Evolutionary conservation across 1,140 invertebrate genomes (phyloP).

Genomic region (Coptotermes formosanus): DNA sequence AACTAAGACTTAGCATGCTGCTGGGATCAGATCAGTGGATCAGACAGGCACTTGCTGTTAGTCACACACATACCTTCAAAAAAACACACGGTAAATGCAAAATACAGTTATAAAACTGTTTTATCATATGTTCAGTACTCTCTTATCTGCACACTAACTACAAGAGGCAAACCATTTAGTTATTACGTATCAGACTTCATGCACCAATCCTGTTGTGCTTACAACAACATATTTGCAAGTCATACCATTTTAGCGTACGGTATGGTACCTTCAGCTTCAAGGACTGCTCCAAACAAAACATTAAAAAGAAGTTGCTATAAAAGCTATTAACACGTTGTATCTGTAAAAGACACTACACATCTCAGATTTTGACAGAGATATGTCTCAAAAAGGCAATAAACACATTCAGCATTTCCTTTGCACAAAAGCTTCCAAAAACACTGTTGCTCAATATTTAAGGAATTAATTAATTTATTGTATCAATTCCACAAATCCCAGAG

Average conservation of each 20-base stretch:
- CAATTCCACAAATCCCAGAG: not conserved
- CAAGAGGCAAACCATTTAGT: not conserved
- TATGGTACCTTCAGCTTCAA: no score
- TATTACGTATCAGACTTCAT: not conserved
- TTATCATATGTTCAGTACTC: not conserved
- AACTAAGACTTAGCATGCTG: constrained; percentile 25
- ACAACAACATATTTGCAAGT: no score
- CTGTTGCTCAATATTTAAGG: not conserved
- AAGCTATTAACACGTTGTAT: no score
- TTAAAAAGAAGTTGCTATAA: no score
- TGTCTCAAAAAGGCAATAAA: no score
- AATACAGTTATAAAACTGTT: not conserved
- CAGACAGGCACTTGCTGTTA: constrained; percentile 25
- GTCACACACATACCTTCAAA: constrained; percentile 20
- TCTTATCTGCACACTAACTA: not conserved
- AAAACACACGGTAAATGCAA: constrained; percentile 1
- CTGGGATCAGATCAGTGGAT: constrained; percentile 10
- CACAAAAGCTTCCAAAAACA: not conserved
- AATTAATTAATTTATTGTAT: not conserved
- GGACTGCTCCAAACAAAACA: no score
- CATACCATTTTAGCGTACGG: no score
- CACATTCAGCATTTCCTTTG: no score
- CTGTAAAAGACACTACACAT: no score
- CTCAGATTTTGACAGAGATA: no score
- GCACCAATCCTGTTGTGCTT: not conserved